Conservation (phyloP, 2,797 vertebrate genomes). For the Ctenopoma multispine region DNA sequence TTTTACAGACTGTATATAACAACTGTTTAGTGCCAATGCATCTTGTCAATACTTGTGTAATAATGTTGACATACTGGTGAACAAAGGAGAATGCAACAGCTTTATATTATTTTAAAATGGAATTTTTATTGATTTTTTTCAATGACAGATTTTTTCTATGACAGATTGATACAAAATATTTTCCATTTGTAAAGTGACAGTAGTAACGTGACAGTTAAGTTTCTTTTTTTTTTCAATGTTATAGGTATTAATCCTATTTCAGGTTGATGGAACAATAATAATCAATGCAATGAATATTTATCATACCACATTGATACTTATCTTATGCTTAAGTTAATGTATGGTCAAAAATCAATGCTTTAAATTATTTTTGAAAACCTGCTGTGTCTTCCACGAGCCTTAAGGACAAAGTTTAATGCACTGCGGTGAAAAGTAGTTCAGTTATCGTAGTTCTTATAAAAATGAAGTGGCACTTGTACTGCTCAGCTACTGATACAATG, state of each 20-base stretch:
- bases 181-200: background rate
- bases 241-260: background rate
- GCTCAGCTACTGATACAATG: background rate
- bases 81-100: background rate
- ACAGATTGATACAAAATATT: slow-evolving; percentile 8
- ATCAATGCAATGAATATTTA: background rate
- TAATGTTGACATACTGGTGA: too few relatives aligned
- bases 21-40: too few relatives aligned
- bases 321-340: background rate
- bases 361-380: background rate
- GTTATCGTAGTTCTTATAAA: slow-evolving; percentile 15
- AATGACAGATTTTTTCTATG: too few relatives aligned
- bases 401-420: slow-evolving; percentile 38
- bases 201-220: background rate
- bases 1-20: too few relatives aligned
- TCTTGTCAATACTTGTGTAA: too few relatives aligned
- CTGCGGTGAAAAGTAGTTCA: slow-evolving; percentile 47
- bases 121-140: slow-evolving; percentile 29
- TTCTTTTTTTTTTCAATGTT: background rate
- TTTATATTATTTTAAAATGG: background rate
- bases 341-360: background rate
- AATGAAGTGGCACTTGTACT: slow-evolving; percentile 1
- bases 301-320: too few relatives aligned
- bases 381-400: background rate
- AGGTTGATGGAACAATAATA: background rate